These are phyloP conservation scores for Nyctibius grandis DNA, from an alignment of 2,797 vertebrate genomes.

Conservation along the genomic window DNA sequence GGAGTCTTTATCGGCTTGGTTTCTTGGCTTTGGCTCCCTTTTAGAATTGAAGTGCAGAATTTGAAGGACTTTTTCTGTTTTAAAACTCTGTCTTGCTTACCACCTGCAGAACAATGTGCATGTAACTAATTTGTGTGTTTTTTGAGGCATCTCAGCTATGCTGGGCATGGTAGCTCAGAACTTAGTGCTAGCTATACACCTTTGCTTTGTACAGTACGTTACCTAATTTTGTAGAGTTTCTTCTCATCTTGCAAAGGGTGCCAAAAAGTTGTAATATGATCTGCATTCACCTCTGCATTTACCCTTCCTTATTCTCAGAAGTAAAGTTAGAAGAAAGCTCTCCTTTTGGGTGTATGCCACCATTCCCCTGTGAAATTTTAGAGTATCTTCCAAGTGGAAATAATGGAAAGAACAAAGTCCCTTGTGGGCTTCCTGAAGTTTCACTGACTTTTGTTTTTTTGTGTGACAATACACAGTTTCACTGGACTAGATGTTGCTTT, in stretches of 20 bases:
- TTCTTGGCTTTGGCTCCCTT: constrained; percentile 7
- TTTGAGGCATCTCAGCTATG: neutral
- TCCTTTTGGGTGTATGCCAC: neutral
- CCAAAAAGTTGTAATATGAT: neutral
- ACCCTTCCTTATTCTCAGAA: neutral
- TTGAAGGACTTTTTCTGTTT: neutral
- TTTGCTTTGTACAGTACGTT: neutral
- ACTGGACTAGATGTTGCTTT: neutral
- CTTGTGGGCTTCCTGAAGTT: neutral
- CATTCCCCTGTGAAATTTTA: neutral
- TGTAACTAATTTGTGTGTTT: neutral
- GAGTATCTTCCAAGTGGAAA: neutral
- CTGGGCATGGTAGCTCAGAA: neutral
- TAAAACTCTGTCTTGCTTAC: neutral
- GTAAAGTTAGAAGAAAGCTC: neutral
- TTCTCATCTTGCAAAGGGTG: neutral
- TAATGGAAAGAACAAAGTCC: neutral
- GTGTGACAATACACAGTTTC: neutral
- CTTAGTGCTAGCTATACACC: neutral
- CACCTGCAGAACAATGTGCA: neutral
- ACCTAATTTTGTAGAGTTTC: neutral
- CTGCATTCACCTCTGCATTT: neutral
- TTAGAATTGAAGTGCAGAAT: constrained; percentile 49
- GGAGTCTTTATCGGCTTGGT: constrained; percentile 9
- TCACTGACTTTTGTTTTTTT: neutral